A percentile compares a stretch with the other conserved stretches of the same genome.
Evolutionary conservation across 2,797 vertebrate species (phyloP).

Genomic region (Margarornis squamiger): DNA sequence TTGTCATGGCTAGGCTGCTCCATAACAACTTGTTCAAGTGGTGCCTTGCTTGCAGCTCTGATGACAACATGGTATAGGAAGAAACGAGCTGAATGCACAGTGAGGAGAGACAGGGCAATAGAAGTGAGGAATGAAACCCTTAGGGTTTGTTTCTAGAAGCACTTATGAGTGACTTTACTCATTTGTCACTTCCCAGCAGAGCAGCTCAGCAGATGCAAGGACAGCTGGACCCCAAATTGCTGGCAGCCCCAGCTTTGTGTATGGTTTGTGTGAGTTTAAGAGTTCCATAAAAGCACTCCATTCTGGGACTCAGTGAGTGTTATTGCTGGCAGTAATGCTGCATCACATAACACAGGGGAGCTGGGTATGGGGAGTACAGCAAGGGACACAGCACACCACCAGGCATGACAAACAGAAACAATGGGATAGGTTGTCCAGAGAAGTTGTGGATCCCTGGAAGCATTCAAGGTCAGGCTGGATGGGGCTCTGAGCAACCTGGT

Average conservation of each 20-base stretch:
- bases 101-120: neutral
- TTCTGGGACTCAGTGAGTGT: neutral
- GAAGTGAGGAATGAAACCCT: neutral
- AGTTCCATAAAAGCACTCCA: neutral
- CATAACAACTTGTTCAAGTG: neutral
- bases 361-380: neutral
- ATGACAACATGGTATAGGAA: neutral
- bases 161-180: neutral
- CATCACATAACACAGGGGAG: rapidly evolving
- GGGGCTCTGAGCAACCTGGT: neutral
- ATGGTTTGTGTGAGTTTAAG: neutral
- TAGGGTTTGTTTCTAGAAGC: neutral
- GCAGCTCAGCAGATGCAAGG: neutral
- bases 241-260: neutral
- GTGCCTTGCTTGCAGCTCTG: neutral
- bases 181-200: neutral
- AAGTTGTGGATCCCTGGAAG: neutral
- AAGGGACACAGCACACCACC: neutral
- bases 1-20: neutral
- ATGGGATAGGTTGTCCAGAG: neutral
- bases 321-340: neutral
- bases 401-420: neutral
- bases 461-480: neutral
- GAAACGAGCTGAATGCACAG: neutral
- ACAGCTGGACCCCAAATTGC: neutral